Conservation (phyloP, 2,888 invertebrate genomes). For the Acrocera orbiculus region DNA sequence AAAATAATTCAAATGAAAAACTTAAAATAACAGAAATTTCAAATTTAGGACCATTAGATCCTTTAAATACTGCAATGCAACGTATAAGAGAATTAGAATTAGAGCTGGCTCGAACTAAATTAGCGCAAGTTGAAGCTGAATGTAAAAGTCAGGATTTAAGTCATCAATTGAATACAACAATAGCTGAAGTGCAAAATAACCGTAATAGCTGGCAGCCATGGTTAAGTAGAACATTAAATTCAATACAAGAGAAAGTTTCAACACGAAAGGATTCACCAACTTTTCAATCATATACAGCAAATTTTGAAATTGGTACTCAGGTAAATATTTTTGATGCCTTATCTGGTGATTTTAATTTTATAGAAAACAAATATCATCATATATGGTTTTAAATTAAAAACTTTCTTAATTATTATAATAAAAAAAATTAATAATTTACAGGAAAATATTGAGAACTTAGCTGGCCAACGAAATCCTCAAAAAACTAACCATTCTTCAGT, state of each 20-base stretch:
- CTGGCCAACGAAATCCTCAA: too few species aligned
- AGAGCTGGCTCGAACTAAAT: constrained; percentile 89
- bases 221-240: constrained; percentile 74
- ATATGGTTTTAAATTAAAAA: too few species aligned
- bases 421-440: too few species aligned
- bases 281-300: constrained; percentile 31
- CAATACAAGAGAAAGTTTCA: constrained; percentile 30
- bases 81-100: constrained; percentile 79
- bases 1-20: not conserved
- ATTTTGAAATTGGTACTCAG: constrained; percentile 8
- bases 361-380: too few species aligned
- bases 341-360: too few species aligned
- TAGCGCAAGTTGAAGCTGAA: constrained; percentile 92
- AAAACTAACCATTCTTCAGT: too few species aligned
- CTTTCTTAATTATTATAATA: too few species aligned
- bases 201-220: constrained; percentile 64
- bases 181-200: constrained; percentile 49
- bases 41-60: constrained; percentile 27
- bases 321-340: constrained; percentile 4
- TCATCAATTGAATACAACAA: constrained; percentile 70
- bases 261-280: constrained; percentile 20
- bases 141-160: constrained; percentile 89
- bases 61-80: constrained; percentile 24
- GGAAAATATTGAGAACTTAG: too few species aligned
- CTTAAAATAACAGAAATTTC: constrained; percentile 18